Evolutionary conservation across 2,797 vertebrate species (phyloP), one percentile per base, ranked within the genome.

Genomic region (Rhinoraja longicauda): DNA sequence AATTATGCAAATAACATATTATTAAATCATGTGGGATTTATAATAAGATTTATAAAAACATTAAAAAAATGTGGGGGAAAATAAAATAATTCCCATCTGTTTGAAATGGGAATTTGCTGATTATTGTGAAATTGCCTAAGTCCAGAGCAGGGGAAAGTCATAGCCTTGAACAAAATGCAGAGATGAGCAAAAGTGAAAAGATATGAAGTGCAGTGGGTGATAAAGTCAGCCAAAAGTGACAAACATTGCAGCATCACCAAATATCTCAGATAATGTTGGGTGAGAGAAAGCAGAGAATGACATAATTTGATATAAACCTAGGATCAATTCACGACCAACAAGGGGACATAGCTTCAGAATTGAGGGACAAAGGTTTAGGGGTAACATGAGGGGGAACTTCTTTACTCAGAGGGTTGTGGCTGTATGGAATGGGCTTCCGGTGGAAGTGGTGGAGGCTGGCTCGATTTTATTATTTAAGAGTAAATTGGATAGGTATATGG

Each of bases 181-280:
- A 67, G 17, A 67, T 36, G 59, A 67, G 21, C 84, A 24, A 67
- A 88, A 36, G 84, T 21, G 62, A 88, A 88, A 67, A 12, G 79
- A 82, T 82, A 57, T 29, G 45, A 29, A 57, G 45, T 24, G 53
- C 45, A 36, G 59, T 64, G n/a, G 0, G n/a, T 36, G 59, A 84
- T 36, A 36, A 88, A 36, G 29, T 64, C 59, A 88, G 62, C 59
- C 84, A 67, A 67, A 62, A 88, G 84, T 67, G 59, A 67, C 59
- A 67, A 67, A 17, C 7, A 67, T 24, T 88, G 17, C 84, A 88
- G 84, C 84, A 67, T 36, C 36, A 88, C 53, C 19, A 19, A 88
- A 88, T 36, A 67, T 19, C n/a, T 32, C 62, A 36, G 84, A 88
- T 88, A 67, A 88, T 67, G 62, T 88, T 88, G n/a, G 84, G n/a